These are phyloP conservation scores for Columba janthina DNA, from an alignment of 2,113 vertebrate genomes.

Conservation along the genomic window DNA sequence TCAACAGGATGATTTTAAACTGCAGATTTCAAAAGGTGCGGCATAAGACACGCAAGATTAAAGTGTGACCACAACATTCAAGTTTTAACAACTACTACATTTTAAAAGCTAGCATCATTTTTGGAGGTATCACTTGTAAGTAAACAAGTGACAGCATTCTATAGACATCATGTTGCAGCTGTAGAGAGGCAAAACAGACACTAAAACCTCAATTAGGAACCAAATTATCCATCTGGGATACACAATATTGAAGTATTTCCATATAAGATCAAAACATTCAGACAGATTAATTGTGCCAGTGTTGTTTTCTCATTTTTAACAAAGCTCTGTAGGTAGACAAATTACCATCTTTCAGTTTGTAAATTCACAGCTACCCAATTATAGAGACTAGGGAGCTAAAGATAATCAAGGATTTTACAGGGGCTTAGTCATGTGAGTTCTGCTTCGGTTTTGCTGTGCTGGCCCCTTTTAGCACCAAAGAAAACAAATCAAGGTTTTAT, in stretches of 20 bases:
- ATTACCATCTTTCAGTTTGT: neutral
- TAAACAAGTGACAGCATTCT: neutral
- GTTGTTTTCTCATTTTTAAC: neutral
- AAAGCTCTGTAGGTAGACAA: neutral
- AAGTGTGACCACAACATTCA: neutral
- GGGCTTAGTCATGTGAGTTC: neutral
- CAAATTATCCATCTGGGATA: constrained; percentile 25
- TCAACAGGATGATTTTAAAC: neutral
- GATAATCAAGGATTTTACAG: constrained; percentile 8
- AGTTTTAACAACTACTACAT: neutral
- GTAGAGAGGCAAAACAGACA: neutral
- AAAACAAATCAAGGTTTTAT: constrained; percentile 62
- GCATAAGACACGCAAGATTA: neutral
- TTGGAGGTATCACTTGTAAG: neutral
- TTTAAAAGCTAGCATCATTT: neutral
- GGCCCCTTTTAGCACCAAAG: neutral
- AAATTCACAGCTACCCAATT: neutral
- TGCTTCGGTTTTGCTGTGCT: constrained; percentile 12
- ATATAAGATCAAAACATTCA: neutral
- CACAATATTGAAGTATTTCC: neutral
- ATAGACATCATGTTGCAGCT: neutral
- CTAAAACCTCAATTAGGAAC: constrained; percentile 18
- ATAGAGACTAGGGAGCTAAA: neutral
- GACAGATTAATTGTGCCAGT: neutral
- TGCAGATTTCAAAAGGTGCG: neutral